Base-by-base conservation (phyloP, 2,888 invertebrate species). In the Coecobrya sp. region DNA sequence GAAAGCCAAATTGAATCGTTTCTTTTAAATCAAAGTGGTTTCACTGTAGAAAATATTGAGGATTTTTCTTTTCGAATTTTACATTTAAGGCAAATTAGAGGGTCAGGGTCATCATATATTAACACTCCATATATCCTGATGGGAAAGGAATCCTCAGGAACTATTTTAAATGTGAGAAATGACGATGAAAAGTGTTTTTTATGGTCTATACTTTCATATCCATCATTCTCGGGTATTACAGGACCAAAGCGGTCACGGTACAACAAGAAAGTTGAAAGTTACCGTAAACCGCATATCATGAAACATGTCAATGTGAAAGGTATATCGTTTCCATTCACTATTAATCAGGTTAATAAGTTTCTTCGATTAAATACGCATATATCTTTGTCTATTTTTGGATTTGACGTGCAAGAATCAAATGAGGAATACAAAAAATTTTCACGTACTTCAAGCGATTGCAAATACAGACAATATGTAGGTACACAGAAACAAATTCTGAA, bases 151-250 rank as follows among this genome's bases (percentile, higher is more conserved):
- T 10, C 0, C 3, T 68, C 68, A 13, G 68, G 68, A 0, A 30
- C 30, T 4, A 11, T 68, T 1, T 0, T 73, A 10, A 73, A 73
- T 16, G 16, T 73, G 16, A 2, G 19, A 42, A 73, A 73, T 42
- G n/a, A 16, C 10, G 42, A 73, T 11, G n/a, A 73, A 0, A 73
- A 73, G 10, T 73, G 73, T 42, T 73, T 73, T 42, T 42, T 73
- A 0, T 73, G 19, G n/a, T 7, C 5, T 0, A 13, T 25, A n/a
- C 16, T 73, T 4, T 36, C 73, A 10, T 30, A 68, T 30, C 68
- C 73, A 16, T 19, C 3, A 0, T 11, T 73, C 19, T 19, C 73
- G 2, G 2, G 8, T 0, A 19, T 19, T 19, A 73, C 42, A 4
- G n/a, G 19, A 25, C 3, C 7, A 0, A 4, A 2, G 3, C 1